Evolutionary conservation across 2,888 invertebrate genomes (phyloP).

Genomic region (Lampropteryx suffumata): DNA sequence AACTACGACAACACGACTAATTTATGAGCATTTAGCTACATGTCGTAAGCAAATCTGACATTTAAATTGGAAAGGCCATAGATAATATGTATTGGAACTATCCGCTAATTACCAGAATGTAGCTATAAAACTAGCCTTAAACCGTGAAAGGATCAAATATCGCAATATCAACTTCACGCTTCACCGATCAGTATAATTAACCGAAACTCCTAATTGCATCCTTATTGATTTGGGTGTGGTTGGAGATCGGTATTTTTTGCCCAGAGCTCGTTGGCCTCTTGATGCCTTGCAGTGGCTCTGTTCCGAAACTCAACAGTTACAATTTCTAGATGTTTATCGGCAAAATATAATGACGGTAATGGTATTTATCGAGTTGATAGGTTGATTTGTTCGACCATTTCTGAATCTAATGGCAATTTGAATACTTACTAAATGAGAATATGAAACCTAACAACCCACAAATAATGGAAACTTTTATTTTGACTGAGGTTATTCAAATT

Average conservation of each 20-base stretch:
- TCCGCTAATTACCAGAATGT: constrained; percentile 25
- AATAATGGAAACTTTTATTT: no score
- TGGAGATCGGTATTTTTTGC: constrained; percentile 40
- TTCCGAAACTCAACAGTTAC: constrained; percentile 22
- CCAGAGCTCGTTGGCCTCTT: constrained; percentile 26
- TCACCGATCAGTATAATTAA: constrained; percentile 50
- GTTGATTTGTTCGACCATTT: constrained; percentile 19
- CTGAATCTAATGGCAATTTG: constrained; percentile 12
- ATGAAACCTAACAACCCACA: not conserved
- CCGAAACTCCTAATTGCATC: constrained; percentile 51
- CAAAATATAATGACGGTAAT: constrained; percentile 18
- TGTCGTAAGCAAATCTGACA: constrained; percentile 12
- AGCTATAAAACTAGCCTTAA: constrained; percentile 13
- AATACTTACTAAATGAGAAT: constrained; percentile 9
- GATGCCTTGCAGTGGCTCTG: constrained; percentile 19
- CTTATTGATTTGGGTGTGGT: constrained; percentile 48
- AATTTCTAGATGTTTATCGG: constrained; percentile 29
- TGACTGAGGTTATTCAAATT: no score
- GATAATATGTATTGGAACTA: constrained; percentile 1
- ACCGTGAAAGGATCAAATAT: constrained; percentile 30
- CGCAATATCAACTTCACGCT: constrained; percentile 40
- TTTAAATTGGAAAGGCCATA: constrained; percentile 23
- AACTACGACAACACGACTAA: no score
- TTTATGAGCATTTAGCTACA: not conserved
- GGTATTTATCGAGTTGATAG: constrained; percentile 16